Base-by-base conservation (phyloP, 2,888 invertebrate genomes). In the Melieria picta region DNA sequence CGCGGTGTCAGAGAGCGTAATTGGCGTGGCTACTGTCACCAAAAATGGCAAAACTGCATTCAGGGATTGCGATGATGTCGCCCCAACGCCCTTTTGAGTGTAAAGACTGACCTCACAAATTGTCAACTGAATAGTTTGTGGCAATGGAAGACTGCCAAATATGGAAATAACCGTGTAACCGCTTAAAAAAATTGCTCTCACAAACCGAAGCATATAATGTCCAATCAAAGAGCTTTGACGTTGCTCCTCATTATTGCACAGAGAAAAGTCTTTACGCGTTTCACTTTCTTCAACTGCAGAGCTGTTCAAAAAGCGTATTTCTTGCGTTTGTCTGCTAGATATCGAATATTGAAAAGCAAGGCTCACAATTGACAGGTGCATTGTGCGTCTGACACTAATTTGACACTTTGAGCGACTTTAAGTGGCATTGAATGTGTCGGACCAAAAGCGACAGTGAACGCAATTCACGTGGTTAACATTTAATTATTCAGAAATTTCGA, bases 1-100 rank as follows among this genome's bases (percentile, higher is more conserved):
- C 2, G 30, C 30, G 30, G 30, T 63, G 13, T 63, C 47, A 48
- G 42, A 10, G 7, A 63, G 13, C 13, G 5, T 16, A 45, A 50
- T 46, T 63, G 66, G 69, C 69, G 67, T 61, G 55, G 57, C 71
- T 62, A 75, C 77, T 71, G 55, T 56, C 72, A 66, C 77, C 79
- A 68, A 78, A 80, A 76, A 80, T 79, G 80, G 81, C 77, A 76
- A 79, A 80, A 80, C 79, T 80, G 80, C 81, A 80, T 80, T 79
- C 74, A 6, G 57, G 9, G 55, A 7, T 69, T 71, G 30, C 48
- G 58, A 7, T 16, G 48, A 30, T 30, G 30, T 30, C 30, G 30
- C 30, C 30, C 30, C 30, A 30, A 30, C 30, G 6, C 13, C 13
- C 52, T 52, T 52, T 52, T 52, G 30, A 30, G 30, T 30, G 30